Evolutionary conservation across 2,113 vertebrate genomes (phyloP).

Genomic region (Deroptyus accipitrinus): DNA sequence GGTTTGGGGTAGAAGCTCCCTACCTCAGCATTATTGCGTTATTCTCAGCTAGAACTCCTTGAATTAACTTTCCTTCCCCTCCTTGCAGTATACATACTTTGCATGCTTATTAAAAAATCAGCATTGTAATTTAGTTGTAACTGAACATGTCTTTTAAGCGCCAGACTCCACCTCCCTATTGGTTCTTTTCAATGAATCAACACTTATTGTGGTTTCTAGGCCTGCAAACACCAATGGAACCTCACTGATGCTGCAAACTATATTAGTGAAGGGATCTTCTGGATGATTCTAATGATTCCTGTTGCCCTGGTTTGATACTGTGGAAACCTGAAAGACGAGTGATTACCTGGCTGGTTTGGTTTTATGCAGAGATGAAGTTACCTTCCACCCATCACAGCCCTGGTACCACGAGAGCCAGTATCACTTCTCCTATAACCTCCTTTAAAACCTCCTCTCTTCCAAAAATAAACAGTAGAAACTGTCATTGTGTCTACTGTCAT

Average conservation of each 20-base stretch:
- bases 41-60: not conserved
- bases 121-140: not conserved
- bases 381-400: not conserved
- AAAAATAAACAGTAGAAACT: not conserved
- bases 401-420: accelerated
- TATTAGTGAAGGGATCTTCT: not conserved
- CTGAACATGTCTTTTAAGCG: not conserved
- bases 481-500: not conserved
- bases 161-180: not conserved
- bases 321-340: not conserved
- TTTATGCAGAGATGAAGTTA: not conserved
- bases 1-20: not conserved
- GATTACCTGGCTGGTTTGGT: not conserved
- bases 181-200: not conserved
- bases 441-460: not conserved
- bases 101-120: not conserved
- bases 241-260: not conserved
- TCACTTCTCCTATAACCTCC: not conserved
- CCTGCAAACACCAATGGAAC: not conserved
- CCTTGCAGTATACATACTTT: not conserved
- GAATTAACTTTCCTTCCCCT: not conserved
- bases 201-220: not conserved
- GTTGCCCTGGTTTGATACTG: not conserved
- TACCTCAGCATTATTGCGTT: not conserved
- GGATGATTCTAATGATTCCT: not conserved